Conservation (phyloP, 2,797 vertebrate species). For the Dryobates pubescens region DNA sequence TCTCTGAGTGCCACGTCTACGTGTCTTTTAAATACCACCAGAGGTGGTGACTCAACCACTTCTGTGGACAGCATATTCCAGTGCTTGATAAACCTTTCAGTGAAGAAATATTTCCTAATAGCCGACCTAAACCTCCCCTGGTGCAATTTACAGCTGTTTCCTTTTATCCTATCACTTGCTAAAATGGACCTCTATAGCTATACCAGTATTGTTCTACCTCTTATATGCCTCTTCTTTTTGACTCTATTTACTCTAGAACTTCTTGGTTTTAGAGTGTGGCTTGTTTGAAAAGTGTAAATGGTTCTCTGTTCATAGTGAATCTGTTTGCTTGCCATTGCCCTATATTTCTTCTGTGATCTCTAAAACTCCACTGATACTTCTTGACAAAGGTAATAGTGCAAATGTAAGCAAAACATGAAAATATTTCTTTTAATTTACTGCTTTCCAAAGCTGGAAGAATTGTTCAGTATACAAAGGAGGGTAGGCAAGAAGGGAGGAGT, state of each 20-base stretch:
- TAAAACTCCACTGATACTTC: neutral
- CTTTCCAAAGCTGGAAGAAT: neutral
- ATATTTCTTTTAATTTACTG: neutral
- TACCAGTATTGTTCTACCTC: neutral
- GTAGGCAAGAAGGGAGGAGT: neutral
- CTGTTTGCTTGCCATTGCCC: neutral
- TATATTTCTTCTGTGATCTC: neutral
- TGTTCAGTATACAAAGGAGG: neutral
- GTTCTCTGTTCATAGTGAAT: neutral
- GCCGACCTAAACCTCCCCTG: neutral
- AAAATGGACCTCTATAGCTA: neutral
- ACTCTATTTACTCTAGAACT: neutral
- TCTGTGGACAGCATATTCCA: neutral
- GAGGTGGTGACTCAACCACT: neutral
- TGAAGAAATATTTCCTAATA: neutral
- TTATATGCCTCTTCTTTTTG: neutral
- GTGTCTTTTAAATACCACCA: fast-evolving
- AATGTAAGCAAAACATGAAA: neutral
- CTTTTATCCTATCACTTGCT: neutral
- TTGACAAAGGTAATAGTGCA: neutral
- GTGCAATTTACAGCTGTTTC: neutral
- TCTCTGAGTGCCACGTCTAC: neutral
- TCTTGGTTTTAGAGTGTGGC: neutral
- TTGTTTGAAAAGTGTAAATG: neutral
- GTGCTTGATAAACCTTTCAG: neutral